phyloP scores from a whole-genome alignment of 2,113 vertebrate species.

The Eurypyga helias region DNA sequence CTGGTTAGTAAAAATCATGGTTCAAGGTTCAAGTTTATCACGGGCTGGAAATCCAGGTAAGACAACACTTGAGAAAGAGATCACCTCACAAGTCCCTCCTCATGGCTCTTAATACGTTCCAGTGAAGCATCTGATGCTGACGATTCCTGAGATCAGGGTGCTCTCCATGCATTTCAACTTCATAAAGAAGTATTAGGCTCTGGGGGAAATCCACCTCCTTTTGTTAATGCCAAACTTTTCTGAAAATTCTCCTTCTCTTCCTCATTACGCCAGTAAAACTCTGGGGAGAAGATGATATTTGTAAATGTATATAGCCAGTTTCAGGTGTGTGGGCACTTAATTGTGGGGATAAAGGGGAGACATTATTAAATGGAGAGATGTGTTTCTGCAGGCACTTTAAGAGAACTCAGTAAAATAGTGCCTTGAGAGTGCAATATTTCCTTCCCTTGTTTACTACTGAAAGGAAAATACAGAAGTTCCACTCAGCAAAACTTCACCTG shows the following conservation, averaged over 20 bases:
- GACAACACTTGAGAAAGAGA: not conserved
- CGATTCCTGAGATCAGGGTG: not conserved
- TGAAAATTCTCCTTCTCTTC: not conserved
- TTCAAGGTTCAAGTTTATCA: not conserved
- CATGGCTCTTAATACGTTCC: not conserved
- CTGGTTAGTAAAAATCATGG: not conserved
- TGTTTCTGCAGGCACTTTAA: not conserved
- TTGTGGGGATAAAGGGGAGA: not conserved
- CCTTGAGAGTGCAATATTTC: not conserved
- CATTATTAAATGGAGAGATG: not conserved
- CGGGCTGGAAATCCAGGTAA: not conserved
- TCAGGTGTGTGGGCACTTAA: not conserved
- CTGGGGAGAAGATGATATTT: not conserved
- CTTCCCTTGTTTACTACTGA: not conserved
- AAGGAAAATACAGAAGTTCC: not conserved
- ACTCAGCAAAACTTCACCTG: not conserved
- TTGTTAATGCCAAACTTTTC: not conserved
- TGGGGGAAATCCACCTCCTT: not conserved
- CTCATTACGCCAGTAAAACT: not conserved
- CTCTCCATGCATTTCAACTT: not conserved
- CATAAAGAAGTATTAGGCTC: fast-evolving
- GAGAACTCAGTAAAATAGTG: not conserved
- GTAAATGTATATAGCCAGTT: not conserved
- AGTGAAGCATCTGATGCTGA: not conserved
- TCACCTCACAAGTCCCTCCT: fast-evolving